Conservation (phyloP, 2,113 vertebrate genomes). For the Lanius collurio region DNA sequence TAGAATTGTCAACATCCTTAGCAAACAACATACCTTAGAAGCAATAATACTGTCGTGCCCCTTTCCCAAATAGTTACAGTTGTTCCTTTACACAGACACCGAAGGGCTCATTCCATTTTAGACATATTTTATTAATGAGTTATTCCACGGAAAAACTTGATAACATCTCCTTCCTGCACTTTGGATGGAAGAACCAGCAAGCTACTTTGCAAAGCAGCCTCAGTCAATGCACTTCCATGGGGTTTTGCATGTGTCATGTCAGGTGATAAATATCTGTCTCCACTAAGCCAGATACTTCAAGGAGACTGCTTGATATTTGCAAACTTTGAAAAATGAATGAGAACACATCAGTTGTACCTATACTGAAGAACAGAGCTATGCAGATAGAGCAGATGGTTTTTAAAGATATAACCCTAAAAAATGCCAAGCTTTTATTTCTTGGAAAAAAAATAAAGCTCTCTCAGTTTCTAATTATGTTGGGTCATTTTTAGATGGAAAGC, state of each 20-base stretch:
- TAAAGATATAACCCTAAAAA: background rate
- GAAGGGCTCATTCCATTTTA: background rate
- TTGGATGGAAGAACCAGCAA: background rate
- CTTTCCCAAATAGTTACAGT: background rate
- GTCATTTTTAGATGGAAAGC: background rate
- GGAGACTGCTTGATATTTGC: background rate
- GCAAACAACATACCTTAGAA: background rate
- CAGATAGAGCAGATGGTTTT: background rate
- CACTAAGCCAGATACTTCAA: background rate
- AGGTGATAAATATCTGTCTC: background rate
- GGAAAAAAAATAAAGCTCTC: background rate
- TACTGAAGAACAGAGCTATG: background rate
- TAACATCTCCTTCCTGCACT: background rate
- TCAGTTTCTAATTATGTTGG: background rate
- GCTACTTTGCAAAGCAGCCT: background rate
- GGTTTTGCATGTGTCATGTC: background rate
- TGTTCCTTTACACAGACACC: background rate
- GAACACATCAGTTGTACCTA: background rate
- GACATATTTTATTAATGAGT: background rate
- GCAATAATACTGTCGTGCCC: background rate
- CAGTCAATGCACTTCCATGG: background rate
- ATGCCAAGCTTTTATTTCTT: background rate
- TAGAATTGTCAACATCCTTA: background rate
- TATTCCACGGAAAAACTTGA: background rate
- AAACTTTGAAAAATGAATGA: slow-evolving; percentile 6